A percentile compares a stretch with the other conserved stretches of the same genome.
These are phyloP conservation scores for Gadopsis marmoratus DNA, from an alignment of 2,797 vertebrate species.

Conservation along the genomic window DNA sequence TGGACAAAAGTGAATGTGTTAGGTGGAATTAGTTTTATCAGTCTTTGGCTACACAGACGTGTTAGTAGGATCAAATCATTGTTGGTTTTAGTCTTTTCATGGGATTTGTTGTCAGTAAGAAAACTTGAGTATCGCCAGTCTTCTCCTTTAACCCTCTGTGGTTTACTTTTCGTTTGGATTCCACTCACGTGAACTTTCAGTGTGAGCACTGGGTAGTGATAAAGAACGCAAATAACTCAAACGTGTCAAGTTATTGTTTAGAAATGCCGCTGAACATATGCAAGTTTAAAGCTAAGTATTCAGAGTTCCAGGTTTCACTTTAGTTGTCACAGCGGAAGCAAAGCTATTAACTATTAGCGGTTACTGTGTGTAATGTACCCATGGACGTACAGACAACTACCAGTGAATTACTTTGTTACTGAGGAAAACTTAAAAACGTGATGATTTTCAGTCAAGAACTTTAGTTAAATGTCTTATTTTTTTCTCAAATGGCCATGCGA, in stretches of 20 bases:
- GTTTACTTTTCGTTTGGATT: background rate
- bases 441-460: no score
- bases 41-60: background rate
- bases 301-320: conserved; percentile 42
- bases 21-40: background rate
- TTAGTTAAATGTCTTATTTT: background rate
- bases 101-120: background rate
- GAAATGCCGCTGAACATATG: conserved; percentile 34
- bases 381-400: background rate
- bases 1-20: background rate
- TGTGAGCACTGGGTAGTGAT: background rate
- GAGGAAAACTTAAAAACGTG: background rate
- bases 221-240: background rate
- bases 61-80: background rate
- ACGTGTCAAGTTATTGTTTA: conserved; percentile 13
- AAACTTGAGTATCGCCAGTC: background rate
- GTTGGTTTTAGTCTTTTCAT: background rate
- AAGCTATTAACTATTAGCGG: conserved; percentile 10
- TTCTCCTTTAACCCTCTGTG: background rate
- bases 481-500: background rate
- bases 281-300: conserved; percentile 19
- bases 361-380: background rate
- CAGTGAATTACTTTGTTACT: no score
- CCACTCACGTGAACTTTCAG: background rate
- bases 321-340: conserved; percentile 46